These are phyloP conservation scores for Entomyzon cyanotis DNA, from an alignment of 2,113 vertebrate genomes.

Conservation along the genomic window DNA sequence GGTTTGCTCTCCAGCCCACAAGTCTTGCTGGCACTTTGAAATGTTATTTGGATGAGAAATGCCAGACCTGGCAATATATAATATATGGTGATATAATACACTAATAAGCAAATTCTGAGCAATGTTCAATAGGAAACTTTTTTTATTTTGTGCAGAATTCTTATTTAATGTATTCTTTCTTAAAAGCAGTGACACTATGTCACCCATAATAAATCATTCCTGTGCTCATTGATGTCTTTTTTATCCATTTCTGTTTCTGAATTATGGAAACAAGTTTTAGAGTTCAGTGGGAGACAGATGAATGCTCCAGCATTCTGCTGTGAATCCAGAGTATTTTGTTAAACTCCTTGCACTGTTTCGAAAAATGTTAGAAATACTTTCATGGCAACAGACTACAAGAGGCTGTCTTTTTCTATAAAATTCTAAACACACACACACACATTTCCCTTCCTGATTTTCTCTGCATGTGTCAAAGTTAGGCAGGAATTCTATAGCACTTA, in stretches of 20 bases:
- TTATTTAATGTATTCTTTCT: conserved; percentile 12
- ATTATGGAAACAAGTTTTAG: conserved; percentile 9
- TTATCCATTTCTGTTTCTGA: conserved; percentile 39
- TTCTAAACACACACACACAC: neutral
- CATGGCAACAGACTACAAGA: neutral
- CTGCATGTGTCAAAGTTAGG: neutral
- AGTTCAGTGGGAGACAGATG: neutral
- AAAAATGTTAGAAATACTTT: conserved; percentile 33
- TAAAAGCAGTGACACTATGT: neutral
- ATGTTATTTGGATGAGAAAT: neutral
- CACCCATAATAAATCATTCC: conserved; percentile 18
- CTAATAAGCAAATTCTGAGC: conserved; percentile 19
- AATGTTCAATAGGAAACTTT: conserved; percentile 1
- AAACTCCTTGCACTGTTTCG: conserved; percentile 5
- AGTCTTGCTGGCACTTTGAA: neutral
- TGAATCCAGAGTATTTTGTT: conserved; percentile 13
- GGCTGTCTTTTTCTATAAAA: conserved; percentile 5
- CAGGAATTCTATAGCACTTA: conserved; percentile 36
- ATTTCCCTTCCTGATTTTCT: conserved; percentile 34
- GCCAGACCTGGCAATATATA: conserved; percentile 20
- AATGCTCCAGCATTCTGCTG: neutral
- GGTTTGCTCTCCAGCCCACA: neutral
- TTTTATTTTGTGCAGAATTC: conserved; percentile 30
- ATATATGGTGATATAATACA: neutral
- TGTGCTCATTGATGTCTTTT: neutral